Conservation (phyloP, 2,888 invertebrate species). For the Megaustenia siamemsis region DNA sequence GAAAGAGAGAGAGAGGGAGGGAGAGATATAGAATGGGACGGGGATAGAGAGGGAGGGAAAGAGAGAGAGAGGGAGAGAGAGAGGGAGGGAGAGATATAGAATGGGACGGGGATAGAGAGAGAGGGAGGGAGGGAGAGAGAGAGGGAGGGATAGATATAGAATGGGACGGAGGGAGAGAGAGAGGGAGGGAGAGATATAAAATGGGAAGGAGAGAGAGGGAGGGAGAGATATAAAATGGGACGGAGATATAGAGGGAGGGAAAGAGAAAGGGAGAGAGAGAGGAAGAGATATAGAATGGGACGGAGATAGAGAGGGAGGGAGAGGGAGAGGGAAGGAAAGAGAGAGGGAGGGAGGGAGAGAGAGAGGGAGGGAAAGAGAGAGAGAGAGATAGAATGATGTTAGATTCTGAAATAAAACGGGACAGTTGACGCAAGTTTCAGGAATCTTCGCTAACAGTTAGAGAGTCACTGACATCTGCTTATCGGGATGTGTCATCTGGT, state of each 20-base stretch:
- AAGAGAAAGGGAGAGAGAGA: not conserved
- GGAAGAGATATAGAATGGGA: not conserved
- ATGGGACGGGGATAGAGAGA: not conserved
- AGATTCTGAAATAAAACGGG: not conserved
- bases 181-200: constrained; percentile 7
- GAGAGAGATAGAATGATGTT: not conserved
- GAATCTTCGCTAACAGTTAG: too few relatives aligned
- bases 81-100: not conserved
- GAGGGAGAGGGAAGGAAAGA: not conserved
- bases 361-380: constrained; percentile 22
- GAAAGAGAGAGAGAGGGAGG: not conserved
- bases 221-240: not conserved
- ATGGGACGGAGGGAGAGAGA: not conserved
- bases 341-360: not conserved
- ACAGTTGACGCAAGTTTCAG: not conserved
- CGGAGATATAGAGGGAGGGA: not conserved
- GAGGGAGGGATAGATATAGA: not conserved
- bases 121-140: not conserved
- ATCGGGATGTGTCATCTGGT: too few relatives aligned
- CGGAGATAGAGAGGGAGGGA: too few relatives aligned
- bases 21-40: not conserved
- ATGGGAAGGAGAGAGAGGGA: not conserved
- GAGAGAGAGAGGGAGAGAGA: not conserved
- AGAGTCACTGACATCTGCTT: too few relatives aligned
- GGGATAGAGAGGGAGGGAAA: not conserved